Percentiles rank a stretch among this genome's conserved stretches.
Evolutionary conservation across 2,113 vertebrate species (phyloP).

Genomic region (Archocentrus centrarchus): DNA sequence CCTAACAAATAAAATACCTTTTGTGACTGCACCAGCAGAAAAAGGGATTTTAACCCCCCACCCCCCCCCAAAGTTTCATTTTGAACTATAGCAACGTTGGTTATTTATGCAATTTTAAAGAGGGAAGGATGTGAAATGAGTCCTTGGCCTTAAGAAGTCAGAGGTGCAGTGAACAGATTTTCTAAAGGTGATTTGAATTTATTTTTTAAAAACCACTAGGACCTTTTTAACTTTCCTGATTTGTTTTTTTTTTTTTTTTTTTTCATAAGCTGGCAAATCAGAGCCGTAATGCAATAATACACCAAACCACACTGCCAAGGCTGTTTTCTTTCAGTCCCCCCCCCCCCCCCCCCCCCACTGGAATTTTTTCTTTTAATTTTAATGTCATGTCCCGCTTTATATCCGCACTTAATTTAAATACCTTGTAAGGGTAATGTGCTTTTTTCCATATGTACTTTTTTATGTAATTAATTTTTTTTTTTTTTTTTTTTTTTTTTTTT

Average conservation of each 20-base stretch:
- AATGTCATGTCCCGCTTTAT: conserved; percentile 9
- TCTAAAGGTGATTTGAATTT: not conserved
- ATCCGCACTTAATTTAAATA: conserved; percentile 67
- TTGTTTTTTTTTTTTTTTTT: too few species aligned
- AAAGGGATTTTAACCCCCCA: not conserved
- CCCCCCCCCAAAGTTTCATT: not conserved
- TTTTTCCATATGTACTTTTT: not conserved
- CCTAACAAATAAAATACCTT: not conserved
- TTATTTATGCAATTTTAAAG: conserved; percentile 62
- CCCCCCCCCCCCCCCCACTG: not conserved
- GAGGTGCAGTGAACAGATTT: not conserved
- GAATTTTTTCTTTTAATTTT: not conserved
- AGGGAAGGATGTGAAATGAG: not conserved
- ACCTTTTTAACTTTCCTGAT: conserved; percentile 19
- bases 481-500: not conserved
- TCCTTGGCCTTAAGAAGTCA: not conserved
- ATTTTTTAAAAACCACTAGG: conserved; percentile 51
- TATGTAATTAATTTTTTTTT: not conserved
- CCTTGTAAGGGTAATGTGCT: conserved; percentile 50
- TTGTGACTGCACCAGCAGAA: not conserved
- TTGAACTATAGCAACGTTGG: conserved; percentile 22
- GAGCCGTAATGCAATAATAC: conserved; percentile 11
- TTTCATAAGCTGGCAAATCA: not conserved
- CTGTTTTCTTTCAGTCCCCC: conserved; percentile 1
- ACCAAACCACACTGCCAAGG: conserved; percentile 26